Conservation (phyloP, 2,888 invertebrate genomes). For the Leptopilina drosophilae region DNA sequence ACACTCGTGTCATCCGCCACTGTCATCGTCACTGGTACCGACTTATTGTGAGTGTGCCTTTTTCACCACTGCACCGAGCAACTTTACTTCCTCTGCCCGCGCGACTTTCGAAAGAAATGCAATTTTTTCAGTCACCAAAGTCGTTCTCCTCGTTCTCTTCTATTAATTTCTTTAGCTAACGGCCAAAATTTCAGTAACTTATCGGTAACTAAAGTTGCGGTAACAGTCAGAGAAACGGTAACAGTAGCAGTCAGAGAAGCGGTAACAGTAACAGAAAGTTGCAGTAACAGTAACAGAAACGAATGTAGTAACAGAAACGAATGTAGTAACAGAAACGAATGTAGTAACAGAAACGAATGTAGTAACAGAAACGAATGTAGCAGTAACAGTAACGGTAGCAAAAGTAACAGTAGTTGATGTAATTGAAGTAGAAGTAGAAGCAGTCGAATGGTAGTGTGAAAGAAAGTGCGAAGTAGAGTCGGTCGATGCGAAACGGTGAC, state of each 20-base stretch:
- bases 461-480: not conserved
- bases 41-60: slow-evolving; percentile 10
- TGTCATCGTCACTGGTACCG: slow-evolving; percentile 20
- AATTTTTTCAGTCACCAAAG: not conserved
- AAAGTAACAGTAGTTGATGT: not conserved
- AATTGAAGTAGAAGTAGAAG: slow-evolving; percentile 15
- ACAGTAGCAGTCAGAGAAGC: too few relatives aligned
- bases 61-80: slow-evolving; percentile 12
- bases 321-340: not conserved
- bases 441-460: too few relatives aligned
- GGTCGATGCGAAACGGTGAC: slow-evolving; percentile 24
- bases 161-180: too few relatives aligned
- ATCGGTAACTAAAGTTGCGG: not conserved
- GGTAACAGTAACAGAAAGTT: not conserved
- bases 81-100: not conserved
- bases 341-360: not conserved
- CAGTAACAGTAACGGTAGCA: not conserved
- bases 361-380: not conserved
- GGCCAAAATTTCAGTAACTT: too few relatives aligned
- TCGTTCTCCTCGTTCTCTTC: not conserved
- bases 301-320: not conserved
- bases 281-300: not conserved
- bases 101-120: not conserved
- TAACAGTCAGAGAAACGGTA: too few relatives aligned
- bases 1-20: slow-evolving; percentile 37